Evolutionary conservation across 2,888 invertebrate species (phyloP).

Genomic region (Apeira syringaria): DNA sequence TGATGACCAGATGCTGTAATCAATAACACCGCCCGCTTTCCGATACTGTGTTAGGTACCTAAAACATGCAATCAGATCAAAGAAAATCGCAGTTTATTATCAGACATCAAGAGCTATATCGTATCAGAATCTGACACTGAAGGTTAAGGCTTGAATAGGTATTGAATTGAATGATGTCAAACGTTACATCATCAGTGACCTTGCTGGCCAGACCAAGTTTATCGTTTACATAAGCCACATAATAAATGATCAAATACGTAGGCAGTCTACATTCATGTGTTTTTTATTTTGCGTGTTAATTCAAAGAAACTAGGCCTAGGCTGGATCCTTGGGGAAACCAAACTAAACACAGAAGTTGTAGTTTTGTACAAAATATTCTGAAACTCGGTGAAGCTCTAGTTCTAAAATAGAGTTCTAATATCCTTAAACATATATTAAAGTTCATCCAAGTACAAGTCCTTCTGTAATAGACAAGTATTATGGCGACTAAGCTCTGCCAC

Average conservation of each 20-base stretch:
- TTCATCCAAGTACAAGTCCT: too few relatives aligned
- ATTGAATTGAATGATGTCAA: slow-evolving; percentile 56
- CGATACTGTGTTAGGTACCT: too few relatives aligned
- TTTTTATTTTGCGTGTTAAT: not conserved
- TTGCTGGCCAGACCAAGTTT: slow-evolving; percentile 36
- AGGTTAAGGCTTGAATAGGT: slow-evolving; percentile 39
- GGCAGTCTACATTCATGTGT: slow-evolving; percentile 6
- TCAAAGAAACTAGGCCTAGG: not conserved
- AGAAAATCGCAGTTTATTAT: slow-evolving; percentile 14
- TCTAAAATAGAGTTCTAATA: too few relatives aligned
- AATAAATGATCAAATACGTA: slow-evolving; percentile 23
- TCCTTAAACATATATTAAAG: too few relatives aligned
- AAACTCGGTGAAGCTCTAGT: too few relatives aligned
- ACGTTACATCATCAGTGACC: slow-evolving; percentile 59
- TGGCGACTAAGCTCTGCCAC: too few relatives aligned
- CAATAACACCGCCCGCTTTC: too few relatives aligned
- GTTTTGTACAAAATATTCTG: too few relatives aligned
- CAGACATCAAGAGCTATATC: slow-evolving; percentile 20
- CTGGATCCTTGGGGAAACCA: slow-evolving; percentile 4
- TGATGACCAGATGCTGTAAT: too few relatives aligned
- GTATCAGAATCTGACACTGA: slow-evolving; percentile 35
- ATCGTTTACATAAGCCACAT: slow-evolving; percentile 36
- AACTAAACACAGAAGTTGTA: too few relatives aligned
- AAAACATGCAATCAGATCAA: slow-evolving; percentile 1
- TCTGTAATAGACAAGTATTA: too few relatives aligned